A percentile compares a stretch with the other conserved stretches of the same genome.
phyloP scores from a whole-genome alignment of 2,888 invertebrate species.

The Perizoma flavofasciatum region DNA sequence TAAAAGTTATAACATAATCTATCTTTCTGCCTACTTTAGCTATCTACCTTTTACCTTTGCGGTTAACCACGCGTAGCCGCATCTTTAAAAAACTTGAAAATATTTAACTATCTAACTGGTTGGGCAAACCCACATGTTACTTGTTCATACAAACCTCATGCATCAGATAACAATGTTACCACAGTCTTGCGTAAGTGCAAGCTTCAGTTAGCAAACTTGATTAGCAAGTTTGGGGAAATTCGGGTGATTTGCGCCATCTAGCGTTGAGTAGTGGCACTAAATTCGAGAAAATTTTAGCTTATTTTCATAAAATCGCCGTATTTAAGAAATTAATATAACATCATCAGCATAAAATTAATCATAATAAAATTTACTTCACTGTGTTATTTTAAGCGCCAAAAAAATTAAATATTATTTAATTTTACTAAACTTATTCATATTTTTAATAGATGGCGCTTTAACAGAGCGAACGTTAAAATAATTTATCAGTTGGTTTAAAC shows the following conservation, averaged over 20 bases:
- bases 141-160: slow-evolving; percentile 23
- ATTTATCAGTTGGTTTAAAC: no score
- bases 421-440: slow-evolving; percentile 16
- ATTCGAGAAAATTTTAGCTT: background rate
- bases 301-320: no score
- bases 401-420: no score
- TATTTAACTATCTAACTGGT: slow-evolving; percentile 17
- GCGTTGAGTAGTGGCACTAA: slow-evolving; percentile 46
- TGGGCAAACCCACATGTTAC: slow-evolving; percentile 27
- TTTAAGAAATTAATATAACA: no score
- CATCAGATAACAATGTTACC: slow-evolving; percentile 41
- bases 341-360: no score
- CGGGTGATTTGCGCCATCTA: slow-evolving; percentile 51
- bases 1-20: no score
- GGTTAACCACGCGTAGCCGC: slow-evolving; percentile 1
- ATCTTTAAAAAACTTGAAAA: background rate
- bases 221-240: slow-evolving; percentile 26
- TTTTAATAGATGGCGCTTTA: slow-evolving; percentile 61
- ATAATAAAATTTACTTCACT: no score
- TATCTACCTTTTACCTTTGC: no score
- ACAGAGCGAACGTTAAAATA: background rate
- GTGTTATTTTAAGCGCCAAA: no score
- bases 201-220: slow-evolving; percentile 28
- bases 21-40: no score
- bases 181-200: slow-evolving; percentile 36